These are phyloP conservation scores for Agrilus mali DNA, from an alignment of 2,888 invertebrate species.

Conservation along the genomic window DNA sequence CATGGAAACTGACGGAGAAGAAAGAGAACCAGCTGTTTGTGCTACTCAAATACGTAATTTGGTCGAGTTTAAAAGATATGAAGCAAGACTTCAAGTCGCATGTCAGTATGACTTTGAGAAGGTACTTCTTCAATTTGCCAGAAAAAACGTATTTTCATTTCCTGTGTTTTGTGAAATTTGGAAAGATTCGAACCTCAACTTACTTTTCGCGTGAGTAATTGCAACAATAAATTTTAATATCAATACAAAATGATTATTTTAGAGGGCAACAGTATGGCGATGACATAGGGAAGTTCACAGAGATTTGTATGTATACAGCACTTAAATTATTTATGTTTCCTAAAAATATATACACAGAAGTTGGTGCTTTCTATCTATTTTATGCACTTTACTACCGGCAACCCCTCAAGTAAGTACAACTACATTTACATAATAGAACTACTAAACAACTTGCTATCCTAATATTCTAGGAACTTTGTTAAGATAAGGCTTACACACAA, in stretches of 20 bases:
- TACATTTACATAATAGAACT: not conserved
- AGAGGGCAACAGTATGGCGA: slow-evolving; percentile 19
- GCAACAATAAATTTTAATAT: not conserved
- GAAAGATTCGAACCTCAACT: slow-evolving; percentile 19
- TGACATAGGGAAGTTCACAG: slow-evolving; percentile 16
- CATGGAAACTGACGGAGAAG: too few species aligned
- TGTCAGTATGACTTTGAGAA: slow-evolving; percentile 23
- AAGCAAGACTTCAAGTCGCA: slow-evolving; percentile 12
- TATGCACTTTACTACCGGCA: slow-evolving; percentile 28
- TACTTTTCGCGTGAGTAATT: slow-evolving; percentile 21
- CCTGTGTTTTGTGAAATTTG: slow-evolving; percentile 20
- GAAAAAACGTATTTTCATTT: slow-evolving; percentile 16
- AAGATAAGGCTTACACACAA: slow-evolving; percentile 22
- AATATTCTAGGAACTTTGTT: slow-evolving; percentile 17
- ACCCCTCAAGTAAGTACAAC: slow-evolving; percentile 21
- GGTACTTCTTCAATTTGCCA: slow-evolving; percentile 20
- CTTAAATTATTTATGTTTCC: slow-evolving; percentile 21
- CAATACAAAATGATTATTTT: slow-evolving; percentile 8
- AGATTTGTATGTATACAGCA: slow-evolving; percentile 19
- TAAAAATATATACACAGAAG: slow-evolving; percentile 17
- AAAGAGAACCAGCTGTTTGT: too few species aligned
- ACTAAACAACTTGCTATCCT: not conserved
- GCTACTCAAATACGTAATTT: too few species aligned
- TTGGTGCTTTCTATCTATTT: slow-evolving; percentile 25
- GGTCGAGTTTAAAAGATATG: too few species aligned